Evolutionary conservation across 2,888 invertebrate species (phyloP).

Genomic region (Timema podura): DNA sequence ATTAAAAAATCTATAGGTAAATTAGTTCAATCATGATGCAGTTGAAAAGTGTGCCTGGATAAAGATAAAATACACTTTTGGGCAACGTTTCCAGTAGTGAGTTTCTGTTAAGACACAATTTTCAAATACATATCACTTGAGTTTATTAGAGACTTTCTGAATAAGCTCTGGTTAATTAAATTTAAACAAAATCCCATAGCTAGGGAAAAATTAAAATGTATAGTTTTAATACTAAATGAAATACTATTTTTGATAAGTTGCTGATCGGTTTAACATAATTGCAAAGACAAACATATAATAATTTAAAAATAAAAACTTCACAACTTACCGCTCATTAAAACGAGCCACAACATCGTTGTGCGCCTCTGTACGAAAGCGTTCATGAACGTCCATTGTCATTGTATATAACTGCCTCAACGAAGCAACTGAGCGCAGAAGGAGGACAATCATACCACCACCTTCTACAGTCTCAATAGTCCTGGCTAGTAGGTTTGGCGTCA

Average conservation of each 20-base stretch:
- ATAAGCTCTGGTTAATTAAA: too few species aligned
- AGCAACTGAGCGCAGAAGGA: slow-evolving; percentile 78
- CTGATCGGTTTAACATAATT: not conserved
- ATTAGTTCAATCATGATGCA: too few species aligned
- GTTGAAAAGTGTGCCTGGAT: too few species aligned
- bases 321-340: slow-evolving; percentile 85
- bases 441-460: slow-evolving; percentile 89
- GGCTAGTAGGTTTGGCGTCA: slow-evolving; percentile 95
- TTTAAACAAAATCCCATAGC: too few species aligned
- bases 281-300: not conserved
- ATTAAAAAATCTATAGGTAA: too few species aligned
- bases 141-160: too few species aligned
- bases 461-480: slow-evolving; percentile 97
- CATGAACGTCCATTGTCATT: slow-evolving; percentile 98
- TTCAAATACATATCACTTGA: too few species aligned
- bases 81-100: too few species aligned
- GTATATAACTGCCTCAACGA: slow-evolving; percentile 93
- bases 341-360: slow-evolving; percentile 86
- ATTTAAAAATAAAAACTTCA: not conserved
- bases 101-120: too few species aligned
- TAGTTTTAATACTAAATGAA: not conserved
- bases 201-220: too few species aligned
- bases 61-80: too few species aligned
- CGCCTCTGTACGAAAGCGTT: slow-evolving; percentile 90
- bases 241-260: not conserved